A percentile compares a stretch with the other conserved stretches of the same genome.
Evolutionary conservation across 2,113 vertebrate species (phyloP).

Genomic region (Sterna hirundo): DNA sequence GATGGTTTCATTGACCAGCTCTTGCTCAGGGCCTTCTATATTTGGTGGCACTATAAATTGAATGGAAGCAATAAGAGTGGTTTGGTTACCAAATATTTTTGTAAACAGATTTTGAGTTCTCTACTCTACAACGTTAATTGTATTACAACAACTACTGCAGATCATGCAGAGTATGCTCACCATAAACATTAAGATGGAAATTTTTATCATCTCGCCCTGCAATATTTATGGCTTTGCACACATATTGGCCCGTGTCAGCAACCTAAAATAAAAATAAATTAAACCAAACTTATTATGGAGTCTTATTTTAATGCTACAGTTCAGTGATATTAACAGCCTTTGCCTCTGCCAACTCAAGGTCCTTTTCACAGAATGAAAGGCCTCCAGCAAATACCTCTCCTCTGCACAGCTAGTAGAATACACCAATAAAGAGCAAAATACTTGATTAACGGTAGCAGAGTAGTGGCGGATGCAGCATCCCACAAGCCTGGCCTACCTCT

Average conservation of each 20-base stretch:
- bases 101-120: not conserved
- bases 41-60: slow-evolving; percentile 84
- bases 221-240: slow-evolving; percentile 93
- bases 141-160: not conserved
- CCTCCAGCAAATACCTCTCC: not conserved
- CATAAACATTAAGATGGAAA: slow-evolving; percentile 93
- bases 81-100: not conserved
- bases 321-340: not conserved
- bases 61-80: not conserved
- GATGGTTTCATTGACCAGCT: slow-evolving; percentile 81
- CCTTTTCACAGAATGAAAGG: not conserved
- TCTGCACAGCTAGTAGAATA: fast-evolving
- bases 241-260: slow-evolving; percentile 94
- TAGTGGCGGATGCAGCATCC: not conserved
- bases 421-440: not conserved
- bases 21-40: slow-evolving; percentile 85
- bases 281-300: not conserved
- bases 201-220: slow-evolving; percentile 93
- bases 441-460: not conserved
- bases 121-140: not conserved
- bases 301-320: not conserved
- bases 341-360: not conserved
- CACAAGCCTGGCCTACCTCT: slow-evolving; percentile 78
- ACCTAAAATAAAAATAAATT: slow-evolving; percentile 79
- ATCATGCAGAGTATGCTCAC: slow-evolving; percentile 69